Percentiles rank a stretch among this genome's conserved stretches.
Evolutionary conservation across 2,113 vertebrate species (phyloP).

Genomic region (Callorhinus ursinus): DNA sequence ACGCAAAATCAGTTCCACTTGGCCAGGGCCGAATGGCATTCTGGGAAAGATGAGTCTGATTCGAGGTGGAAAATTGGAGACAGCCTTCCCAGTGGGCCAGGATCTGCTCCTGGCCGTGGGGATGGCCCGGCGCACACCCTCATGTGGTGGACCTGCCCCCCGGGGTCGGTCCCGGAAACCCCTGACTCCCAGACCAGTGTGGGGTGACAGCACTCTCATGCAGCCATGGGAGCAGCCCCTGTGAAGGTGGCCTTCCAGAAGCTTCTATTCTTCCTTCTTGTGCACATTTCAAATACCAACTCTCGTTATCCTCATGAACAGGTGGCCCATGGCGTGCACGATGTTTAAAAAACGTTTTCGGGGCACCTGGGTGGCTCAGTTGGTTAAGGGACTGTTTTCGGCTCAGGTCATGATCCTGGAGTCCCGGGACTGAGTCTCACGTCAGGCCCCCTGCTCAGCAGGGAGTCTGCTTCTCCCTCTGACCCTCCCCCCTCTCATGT

Average conservation of each 20-base stretch:
- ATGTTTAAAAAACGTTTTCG: not conserved
- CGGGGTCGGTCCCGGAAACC: not conserved
- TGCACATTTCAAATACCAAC: not conserved
- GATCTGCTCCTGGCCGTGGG: not conserved
- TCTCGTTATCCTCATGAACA: not conserved
- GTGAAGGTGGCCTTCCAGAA: not conserved
- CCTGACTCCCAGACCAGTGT: not conserved
- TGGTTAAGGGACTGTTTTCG: no score
- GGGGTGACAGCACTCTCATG: not conserved
- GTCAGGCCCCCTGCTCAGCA: no score
- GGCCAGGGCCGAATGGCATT: slow-evolving; percentile 82
- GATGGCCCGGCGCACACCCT: slow-evolving; percentile 12
- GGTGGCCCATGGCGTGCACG: not conserved
- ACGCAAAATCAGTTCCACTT: slow-evolving; percentile 87
- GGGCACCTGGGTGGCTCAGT: no score
- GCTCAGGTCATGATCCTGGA: no score
- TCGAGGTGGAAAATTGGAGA: slow-evolving; percentile 82
- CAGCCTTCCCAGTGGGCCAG: not conserved
- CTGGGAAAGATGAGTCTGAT: slow-evolving; percentile 84
- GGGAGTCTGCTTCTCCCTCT: no score
- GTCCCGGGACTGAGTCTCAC: no score
- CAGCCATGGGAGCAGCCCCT: no score
- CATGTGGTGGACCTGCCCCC: not conserved
- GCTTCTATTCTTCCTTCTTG: not conserved
- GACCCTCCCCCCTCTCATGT: no score